Evolutionary conservation across 2,888 invertebrate species (phyloP), one percentile per base, ranked within the genome.

Genomic region (Mayetiola destructor): DNA sequence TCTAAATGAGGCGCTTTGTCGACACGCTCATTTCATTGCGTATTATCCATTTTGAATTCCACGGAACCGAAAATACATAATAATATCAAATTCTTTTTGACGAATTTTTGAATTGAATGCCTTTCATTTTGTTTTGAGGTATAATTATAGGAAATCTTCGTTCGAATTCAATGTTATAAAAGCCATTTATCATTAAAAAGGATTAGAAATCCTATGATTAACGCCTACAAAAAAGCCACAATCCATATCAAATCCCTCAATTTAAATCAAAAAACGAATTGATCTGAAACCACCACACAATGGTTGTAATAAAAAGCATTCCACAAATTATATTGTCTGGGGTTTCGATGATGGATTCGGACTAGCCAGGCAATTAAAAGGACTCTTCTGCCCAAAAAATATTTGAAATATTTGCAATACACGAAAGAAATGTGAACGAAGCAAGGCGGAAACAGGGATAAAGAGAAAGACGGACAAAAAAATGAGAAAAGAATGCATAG

Each of bases 141-240:
- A 48, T 48, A 48, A 48, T 48, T 48, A 48, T 48, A 48, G 48
- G 27, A 27, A 12, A 27, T 48, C 14, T 48, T 48, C 14, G 27
- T 48, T 23, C 27, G 23, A 48, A 16, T 27, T 48, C 48, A n/a
- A n/a, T n/a, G n/a, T n/a, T n/a, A n/a, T n/a, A n/a, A n/a, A n/a
- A n/a, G n/a, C n/a, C n/a, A n/a, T n/a, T n/a, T n/a, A n/a, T 48
- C 27, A 48, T 48, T 48, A 27, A 48, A 48, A 48, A 48, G 48
- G 48, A 48, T 48, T 48, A 48, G 29, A 42, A 21, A n/a, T 21
- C 5, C 23, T 23, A 42, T 14, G n/a, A 14, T 42, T 23, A 48
- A 48, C 48, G 48, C 48, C 48, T 48, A 48, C 48, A 48, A 48
- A n/a, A n/a, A n/a, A n/a, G n/a, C n/a, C n/a, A n/a, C n/a, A n/a